Evolutionary conservation across 2,888 invertebrate genomes (phyloP).

Genomic region (Anthoptus insignis): DNA sequence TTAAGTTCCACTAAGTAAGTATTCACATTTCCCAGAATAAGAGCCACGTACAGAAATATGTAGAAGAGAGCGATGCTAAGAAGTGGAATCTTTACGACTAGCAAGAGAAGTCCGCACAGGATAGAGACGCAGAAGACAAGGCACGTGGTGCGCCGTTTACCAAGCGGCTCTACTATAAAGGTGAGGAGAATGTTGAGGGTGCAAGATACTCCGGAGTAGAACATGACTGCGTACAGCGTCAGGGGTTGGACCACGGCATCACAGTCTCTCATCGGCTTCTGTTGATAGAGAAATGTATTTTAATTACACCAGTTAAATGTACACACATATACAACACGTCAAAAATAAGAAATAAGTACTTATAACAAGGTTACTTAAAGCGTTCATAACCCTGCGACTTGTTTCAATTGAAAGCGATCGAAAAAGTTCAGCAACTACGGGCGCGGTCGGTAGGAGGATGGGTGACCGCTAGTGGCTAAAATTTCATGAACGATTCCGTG

Average conservation of each 20-base stretch:
- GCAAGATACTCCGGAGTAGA: constrained; percentile 64
- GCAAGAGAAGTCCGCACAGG: constrained; percentile 59
- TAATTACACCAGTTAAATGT: no score
- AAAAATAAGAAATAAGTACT: no score
- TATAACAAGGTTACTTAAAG: no score
- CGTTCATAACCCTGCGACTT: no score
- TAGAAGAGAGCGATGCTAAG: constrained; percentile 70
- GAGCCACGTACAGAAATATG: constrained; percentile 67
- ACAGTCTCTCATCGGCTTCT: constrained; percentile 55
- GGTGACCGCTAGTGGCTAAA: no score
- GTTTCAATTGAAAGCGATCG: no score
- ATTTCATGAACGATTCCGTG: no score
- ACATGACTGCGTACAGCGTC: constrained; percentile 72
- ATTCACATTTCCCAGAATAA: constrained; percentile 72
- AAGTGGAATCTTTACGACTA: constrained; percentile 64
- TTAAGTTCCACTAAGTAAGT: constrained; percentile 75
- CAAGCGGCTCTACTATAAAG: constrained; percentile 64
- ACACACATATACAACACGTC: no score
- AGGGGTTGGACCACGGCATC: constrained; percentile 61
- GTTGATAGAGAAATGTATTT: not conserved
- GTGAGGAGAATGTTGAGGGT: constrained; percentile 63
- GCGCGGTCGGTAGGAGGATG: no score
- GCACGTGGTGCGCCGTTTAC: constrained; percentile 65
- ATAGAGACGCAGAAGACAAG: constrained; percentile 61
- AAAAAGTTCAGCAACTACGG: no score